These are phyloP conservation scores for Lamellibrachia columna DNA, from an alignment of 2,888 invertebrate species.

Conservation along the genomic window DNA sequence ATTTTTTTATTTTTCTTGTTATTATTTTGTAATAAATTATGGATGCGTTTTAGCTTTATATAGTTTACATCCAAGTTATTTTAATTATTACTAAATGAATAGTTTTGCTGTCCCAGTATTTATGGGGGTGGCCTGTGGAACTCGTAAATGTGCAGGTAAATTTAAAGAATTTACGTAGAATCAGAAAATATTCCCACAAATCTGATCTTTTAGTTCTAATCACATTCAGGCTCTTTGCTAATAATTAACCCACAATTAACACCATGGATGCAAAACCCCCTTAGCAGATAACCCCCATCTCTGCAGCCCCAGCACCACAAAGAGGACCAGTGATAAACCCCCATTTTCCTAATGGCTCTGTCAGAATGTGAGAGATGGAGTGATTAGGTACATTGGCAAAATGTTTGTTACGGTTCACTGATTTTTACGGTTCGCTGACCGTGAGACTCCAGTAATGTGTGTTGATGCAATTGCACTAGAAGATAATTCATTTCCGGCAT, in stretches of 20 bases:
- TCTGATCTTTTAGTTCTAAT: not conserved
- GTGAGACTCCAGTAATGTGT: not conserved
- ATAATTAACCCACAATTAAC: not conserved
- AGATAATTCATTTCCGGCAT: not conserved
- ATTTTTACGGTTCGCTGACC: not conserved
- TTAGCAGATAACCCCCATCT: conserved; percentile 2
- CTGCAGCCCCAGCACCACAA: not conserved
- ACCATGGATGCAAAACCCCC: not conserved
- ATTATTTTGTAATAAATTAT: not conserved
- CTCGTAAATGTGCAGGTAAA: no score
- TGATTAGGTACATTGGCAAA: not conserved
- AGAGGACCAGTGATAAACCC: conserved; percentile 16
- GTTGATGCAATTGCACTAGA: not conserved
- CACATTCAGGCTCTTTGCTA: not conserved
- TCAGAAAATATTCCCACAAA: not conserved
- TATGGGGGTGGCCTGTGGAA: no score
- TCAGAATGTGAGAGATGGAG: conserved; percentile 11
- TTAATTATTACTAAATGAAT: no score
- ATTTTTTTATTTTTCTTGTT: not conserved
- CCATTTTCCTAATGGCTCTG: not conserved
- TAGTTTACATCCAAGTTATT: no score
- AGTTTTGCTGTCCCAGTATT: no score
- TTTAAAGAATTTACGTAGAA: not conserved
- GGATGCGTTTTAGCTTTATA: no score
- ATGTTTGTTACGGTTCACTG: conserved; percentile 11